Evolutionary conservation across 2,113 vertebrate species (phyloP), one percentile per base, ranked within the genome.

Genomic region (Pseudorectes ferrugineus): DNA sequence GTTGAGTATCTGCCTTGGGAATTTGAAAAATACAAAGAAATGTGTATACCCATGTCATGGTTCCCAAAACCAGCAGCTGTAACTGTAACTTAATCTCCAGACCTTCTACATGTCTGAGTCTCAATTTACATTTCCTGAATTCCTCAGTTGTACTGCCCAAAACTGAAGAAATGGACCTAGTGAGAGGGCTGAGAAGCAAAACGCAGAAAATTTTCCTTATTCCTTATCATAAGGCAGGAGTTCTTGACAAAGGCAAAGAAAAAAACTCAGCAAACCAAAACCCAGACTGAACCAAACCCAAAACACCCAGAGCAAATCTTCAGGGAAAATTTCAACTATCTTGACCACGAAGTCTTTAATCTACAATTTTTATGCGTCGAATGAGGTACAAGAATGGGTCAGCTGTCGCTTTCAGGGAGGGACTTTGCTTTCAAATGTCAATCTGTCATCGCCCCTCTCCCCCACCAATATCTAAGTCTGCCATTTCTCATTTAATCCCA

Each of bases 371-470:
- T 3, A 6, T 29, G 6, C 62, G 9, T 73, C 17, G 36, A 36
- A n/a, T 42, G 67, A 88, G 65, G 18, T 8, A 46, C 12, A 5
- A 49, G 11, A 62, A 38, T 54, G 19, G 20, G 14, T 81, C 15
- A 35, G 20, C 21, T 26, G 4, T 62, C 23, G 12, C 31, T 87
- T 93, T 87, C 49, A 7, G 2, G 33, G 21, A 36, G 12, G 3
- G 23, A 45, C 15, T 61, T 28, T 42, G 6, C 46, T 87, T 94
- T 65, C 3, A 5, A 38, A 26, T 36, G 5, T 65, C 31, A 24
- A 2, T 26, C 45, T 36, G 7, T 36, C 25, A 42, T 65, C 14
- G 25, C 4, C 5, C 3, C 1, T 5, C 21, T 4, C 4, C 5
- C 6, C 3, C 26, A 31, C 9, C 11, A 43, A 23, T 45, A 48